Conservation (phyloP, 2,888 invertebrate genomes). For the Pseudococcus longispinus region DNA sequence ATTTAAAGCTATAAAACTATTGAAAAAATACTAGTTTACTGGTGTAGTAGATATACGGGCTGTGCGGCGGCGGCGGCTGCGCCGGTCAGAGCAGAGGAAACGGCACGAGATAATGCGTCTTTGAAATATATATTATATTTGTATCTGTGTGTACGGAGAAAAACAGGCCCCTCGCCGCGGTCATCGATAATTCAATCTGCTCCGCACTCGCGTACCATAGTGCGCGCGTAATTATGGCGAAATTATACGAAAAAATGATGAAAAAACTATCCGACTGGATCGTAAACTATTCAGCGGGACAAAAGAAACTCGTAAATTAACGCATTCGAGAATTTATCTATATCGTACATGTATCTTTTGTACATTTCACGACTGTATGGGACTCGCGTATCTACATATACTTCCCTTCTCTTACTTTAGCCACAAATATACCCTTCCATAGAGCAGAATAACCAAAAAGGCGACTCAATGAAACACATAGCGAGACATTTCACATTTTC, state of each 20-base stretch:
- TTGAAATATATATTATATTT: conserved; percentile 7
- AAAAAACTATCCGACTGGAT: conserved; percentile 53
- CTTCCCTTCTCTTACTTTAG: neutral
- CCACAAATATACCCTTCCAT: neutral
- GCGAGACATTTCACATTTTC: no score
- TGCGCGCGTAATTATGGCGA: conserved; percentile 53
- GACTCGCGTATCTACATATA: no score
- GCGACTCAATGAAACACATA: neutral
- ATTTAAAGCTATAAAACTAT: conserved; percentile 54
- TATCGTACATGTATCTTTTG: neutral
- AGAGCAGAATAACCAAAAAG: neutral
- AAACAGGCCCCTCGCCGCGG: conserved; percentile 29
- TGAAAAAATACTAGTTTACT: conserved; percentile 50
- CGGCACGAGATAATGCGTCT: conserved; percentile 49
- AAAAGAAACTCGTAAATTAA: conserved; percentile 57
- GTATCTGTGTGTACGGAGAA: neutral
- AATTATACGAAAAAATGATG: conserved; percentile 55
- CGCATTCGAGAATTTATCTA: conserved; percentile 22
- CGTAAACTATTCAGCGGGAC: conserved; percentile 49
- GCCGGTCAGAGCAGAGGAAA: neutral
- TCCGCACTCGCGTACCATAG: neutral
- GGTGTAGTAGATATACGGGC: neutral
- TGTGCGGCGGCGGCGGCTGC: neutral
- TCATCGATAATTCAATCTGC: conserved; percentile 53
- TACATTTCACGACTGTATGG: no score